Percentiles rank a stretch among this genome's conserved stretches.
Evolutionary conservation across 2,797 vertebrate species (phyloP).

Genomic region (Otolemur crassicaudatus): DNA sequence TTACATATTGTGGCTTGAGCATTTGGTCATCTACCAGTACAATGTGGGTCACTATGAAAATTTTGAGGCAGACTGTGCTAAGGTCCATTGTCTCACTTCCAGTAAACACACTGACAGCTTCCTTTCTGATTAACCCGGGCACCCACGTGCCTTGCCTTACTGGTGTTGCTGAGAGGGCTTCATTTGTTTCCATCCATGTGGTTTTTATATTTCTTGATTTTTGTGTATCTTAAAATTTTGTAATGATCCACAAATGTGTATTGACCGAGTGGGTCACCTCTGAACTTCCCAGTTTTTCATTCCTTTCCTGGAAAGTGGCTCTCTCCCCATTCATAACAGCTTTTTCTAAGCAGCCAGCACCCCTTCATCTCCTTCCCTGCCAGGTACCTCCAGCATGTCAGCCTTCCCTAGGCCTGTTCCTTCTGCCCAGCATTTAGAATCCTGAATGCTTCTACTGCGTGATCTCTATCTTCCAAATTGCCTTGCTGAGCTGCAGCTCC

Average conservation of each 20-base stretch:
- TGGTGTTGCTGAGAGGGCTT: no score
- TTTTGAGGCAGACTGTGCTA: no score
- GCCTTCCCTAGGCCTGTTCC: background rate
- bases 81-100: no score
- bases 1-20: background rate
- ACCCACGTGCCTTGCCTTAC: no score
- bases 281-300: background rate
- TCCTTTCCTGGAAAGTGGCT: background rate
- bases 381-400: background rate
- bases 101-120: no score
- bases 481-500: background rate
- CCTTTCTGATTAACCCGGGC: no score
- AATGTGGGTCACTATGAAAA: no score
- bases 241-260: no score
- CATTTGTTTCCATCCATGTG: no score
- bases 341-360: background rate
- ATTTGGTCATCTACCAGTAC: background rate
- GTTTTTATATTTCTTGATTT: no score
- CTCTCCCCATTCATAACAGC: background rate
- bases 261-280: background rate
- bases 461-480: constrained; percentile 66
- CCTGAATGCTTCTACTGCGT: background rate
- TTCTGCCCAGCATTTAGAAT: background rate
- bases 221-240: no score
- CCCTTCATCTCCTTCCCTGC: background rate